These are phyloP conservation scores for Apodemia hepburni DNA, from an alignment of 2,888 invertebrate species.

Conservation along the genomic window DNA sequence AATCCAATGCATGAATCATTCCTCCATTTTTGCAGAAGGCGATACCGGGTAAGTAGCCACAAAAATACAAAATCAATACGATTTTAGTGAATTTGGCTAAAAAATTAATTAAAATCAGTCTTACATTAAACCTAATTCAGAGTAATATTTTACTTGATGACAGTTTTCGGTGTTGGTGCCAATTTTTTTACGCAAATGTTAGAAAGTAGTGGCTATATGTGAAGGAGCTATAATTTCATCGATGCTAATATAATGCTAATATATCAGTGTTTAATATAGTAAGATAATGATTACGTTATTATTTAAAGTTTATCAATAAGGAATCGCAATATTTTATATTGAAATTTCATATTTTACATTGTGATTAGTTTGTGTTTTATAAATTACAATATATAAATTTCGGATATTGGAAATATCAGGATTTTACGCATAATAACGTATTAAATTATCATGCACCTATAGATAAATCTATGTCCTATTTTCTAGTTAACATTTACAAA, in stretches of 20 bases:
- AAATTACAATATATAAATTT: neutral
- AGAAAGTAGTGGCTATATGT: slow-evolving; percentile 2
- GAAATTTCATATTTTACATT: neutral
- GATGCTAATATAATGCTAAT: neutral
- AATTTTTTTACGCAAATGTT: no score
- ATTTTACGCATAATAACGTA: no score
- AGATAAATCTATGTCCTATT: neutral
- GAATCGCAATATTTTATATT: neutral
- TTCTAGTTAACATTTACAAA: slow-evolving; percentile 49
- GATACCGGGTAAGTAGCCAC: neutral
- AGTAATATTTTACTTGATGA: neutral
- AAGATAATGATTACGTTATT: neutral
- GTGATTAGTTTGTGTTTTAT: neutral
- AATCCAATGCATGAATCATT: no score
- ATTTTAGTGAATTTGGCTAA: neutral
- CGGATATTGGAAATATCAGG: neutral
- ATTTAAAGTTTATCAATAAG: neutral
- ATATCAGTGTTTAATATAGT: neutral
- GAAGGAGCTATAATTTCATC: neutral
- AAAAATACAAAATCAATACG: neutral
- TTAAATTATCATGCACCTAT: neutral
- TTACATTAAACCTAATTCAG: slow-evolving; percentile 20
- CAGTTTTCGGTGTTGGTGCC: neutral
- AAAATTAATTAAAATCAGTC: slow-evolving; percentile 5
- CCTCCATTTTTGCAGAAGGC: no score